phyloP scores from a whole-genome alignment of 2,888 invertebrate species.

The Sthenelais limicola region DNA sequence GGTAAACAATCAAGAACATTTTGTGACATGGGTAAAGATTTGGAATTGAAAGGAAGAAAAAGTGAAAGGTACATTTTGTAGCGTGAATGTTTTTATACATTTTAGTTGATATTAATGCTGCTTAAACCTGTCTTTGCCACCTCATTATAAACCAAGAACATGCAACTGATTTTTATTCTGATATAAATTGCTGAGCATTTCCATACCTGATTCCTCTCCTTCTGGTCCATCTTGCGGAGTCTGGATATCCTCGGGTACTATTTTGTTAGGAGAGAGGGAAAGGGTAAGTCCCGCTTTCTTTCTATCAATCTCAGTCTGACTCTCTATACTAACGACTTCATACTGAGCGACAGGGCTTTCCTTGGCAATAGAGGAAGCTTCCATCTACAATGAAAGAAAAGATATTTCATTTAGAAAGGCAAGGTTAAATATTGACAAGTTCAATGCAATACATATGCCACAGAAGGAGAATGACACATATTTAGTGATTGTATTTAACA shows the following conservation, averaged over 20 bases:
- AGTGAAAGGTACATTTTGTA: no score
- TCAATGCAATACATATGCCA: no score
- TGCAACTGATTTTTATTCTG: not conserved
- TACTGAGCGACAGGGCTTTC: conserved; percentile 47
- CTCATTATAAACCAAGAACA: not conserved
- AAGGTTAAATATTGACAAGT: not conserved
- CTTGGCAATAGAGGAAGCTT: not conserved
- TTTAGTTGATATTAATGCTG: no score
- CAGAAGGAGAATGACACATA: not conserved
- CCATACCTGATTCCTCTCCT: conserved; percentile 53
- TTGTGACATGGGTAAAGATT: no score
- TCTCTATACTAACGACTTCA: conserved; percentile 82
- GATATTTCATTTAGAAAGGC: not conserved
- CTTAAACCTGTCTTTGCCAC: not conserved
- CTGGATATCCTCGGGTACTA: conserved; percentile 60
- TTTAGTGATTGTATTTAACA: not conserved
- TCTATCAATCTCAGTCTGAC: conserved; percentile 77
- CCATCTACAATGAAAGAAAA: conserved; percentile 11
- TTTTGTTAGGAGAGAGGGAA: conserved; percentile 59
- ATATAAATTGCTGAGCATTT: not conserved
- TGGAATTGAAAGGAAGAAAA: no score
- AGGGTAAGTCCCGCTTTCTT: conserved; percentile 68
- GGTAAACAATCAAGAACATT: no score
- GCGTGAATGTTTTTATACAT: no score
- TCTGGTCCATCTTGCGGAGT: conserved; percentile 66